Evolutionary conservation across 2,888 invertebrate species (phyloP), one percentile per base, ranked within the genome.

Genomic region (Drosophila neotestacea): DNA sequence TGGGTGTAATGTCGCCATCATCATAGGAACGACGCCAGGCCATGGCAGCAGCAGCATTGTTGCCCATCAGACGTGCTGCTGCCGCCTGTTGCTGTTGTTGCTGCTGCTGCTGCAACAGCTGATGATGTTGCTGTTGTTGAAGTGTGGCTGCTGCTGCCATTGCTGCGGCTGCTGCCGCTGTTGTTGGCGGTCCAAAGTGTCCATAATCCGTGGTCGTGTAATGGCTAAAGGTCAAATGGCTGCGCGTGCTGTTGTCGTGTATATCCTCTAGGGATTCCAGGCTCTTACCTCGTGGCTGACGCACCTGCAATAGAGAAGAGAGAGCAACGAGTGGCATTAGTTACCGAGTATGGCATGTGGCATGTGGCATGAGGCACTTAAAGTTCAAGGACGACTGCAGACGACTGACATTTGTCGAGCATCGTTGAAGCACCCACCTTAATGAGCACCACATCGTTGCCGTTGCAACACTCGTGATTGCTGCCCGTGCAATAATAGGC

Each of bases 1-100:
- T 97, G 11, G 96, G 96, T 36, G 97, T 97, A 75, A 97, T 96
- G 92, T 98, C 97, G 16, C 97, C 97, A 90, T 97, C 97, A 91
- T 97, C 97, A 91, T 96, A 97, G 72, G 96, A 96, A 83, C 96
- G 94, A 88, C 95, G 94, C 96, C 95, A 96, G 72, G 93, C 92
- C 87, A 92, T 89, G 36, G 90, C 91, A 51, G 90, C 91, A 55
- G 90, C 90, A 36, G 91, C 85, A 71, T 92, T 91, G 86, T 84
- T 91, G 77, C 85, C 90, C 77, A 89, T 80, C 58, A 88, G 73
- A 61, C 88, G 90, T 52, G 85, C 73, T 59, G 85, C 85, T 5
- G 82, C 79, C 6, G 76, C 80, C 65, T 86, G 67, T 68, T 87
- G 88, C 70, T 68, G 84, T 82, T 11, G 83, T 59, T 87, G 88